These are phyloP conservation scores for Amphibalanus amphitrite DNA, from an alignment of 1,140 invertebrate species.

Conservation along the genomic window DNA sequence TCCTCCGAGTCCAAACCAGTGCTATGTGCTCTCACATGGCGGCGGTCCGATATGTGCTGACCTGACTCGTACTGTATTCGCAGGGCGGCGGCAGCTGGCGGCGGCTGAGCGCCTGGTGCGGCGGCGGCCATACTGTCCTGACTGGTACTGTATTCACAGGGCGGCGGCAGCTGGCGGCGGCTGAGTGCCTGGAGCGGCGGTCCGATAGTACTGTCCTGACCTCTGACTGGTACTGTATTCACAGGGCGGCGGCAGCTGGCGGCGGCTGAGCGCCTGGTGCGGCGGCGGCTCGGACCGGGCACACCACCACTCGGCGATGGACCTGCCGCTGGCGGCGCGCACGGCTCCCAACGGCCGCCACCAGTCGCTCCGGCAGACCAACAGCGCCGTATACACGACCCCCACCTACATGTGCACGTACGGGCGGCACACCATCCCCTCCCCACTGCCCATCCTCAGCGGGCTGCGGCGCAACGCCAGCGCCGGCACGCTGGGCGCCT, in stretches of 20 bases:
- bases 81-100: too few relatives aligned
- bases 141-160: too few relatives aligned
- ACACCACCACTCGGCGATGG: slow-evolving; percentile 18
- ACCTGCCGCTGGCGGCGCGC: not conserved
- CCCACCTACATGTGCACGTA: slow-evolving; percentile 5
- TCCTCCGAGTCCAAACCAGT: too few relatives aligned
- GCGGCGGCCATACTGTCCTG: too few relatives aligned
- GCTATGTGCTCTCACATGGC: too few relatives aligned
- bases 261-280: slow-evolving; percentile 13
- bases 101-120: too few relatives aligned
- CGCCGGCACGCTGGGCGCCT: not conserved
- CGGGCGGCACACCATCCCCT: slow-evolving; percentile 7
- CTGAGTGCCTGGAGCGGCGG: too few relatives aligned
- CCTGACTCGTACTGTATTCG: too few relatives aligned
- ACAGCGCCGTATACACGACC: not conserved
- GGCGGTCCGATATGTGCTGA: too few relatives aligned
- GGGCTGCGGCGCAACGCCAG: not conserved
- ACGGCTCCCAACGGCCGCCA: not conserved
- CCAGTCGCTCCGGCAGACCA: slow-evolving; percentile 1
- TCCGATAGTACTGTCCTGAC: too few relatives aligned
- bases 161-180: too few relatives aligned
- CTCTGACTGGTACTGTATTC: too few relatives aligned
- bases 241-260: not conserved
- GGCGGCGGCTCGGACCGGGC: slow-evolving; percentile 12
- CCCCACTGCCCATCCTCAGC: not conserved